These are phyloP conservation scores for Catharus minimus DNA, from an alignment of 2,113 vertebrate genomes.

Conservation along the genomic window DNA sequence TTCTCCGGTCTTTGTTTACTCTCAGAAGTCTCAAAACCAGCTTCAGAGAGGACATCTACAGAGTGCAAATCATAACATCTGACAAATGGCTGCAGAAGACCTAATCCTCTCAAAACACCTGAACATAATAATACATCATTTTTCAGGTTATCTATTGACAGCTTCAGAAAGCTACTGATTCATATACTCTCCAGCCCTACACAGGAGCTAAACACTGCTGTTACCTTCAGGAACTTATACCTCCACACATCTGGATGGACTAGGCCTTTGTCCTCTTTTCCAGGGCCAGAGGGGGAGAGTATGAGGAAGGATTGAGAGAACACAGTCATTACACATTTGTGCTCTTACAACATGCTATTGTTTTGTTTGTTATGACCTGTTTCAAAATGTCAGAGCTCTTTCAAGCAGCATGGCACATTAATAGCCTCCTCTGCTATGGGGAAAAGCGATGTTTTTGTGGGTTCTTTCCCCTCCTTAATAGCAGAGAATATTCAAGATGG, in stretches of 20 bases:
- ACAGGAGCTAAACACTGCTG: background rate
- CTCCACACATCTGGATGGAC: background rate
- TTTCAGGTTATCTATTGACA: background rate
- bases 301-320: slow-evolving; percentile 1
- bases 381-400: slow-evolving; percentile 24
- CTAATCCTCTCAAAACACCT: background rate
- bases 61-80: background rate
- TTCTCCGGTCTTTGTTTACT: background rate
- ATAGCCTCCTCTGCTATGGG: background rate
- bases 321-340: background rate
- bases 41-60: background rate
- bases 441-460: background rate
- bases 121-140: background rate
- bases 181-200: background rate
- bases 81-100: background rate
- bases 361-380: slow-evolving; percentile 10
- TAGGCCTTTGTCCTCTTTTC: background rate
- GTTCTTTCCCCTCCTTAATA: background rate
- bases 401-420: background rate
- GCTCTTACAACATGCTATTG: slow-evolving; percentile 38
- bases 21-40: background rate
- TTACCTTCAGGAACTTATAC: background rate
- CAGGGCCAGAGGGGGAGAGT: background rate
- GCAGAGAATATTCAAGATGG: background rate
- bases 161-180: background rate